Percentiles rank a stretch among this genome's conserved stretches.
phyloP scores from a whole-genome alignment of 2,797 vertebrate species.

The Poecilia gillii region DNA sequence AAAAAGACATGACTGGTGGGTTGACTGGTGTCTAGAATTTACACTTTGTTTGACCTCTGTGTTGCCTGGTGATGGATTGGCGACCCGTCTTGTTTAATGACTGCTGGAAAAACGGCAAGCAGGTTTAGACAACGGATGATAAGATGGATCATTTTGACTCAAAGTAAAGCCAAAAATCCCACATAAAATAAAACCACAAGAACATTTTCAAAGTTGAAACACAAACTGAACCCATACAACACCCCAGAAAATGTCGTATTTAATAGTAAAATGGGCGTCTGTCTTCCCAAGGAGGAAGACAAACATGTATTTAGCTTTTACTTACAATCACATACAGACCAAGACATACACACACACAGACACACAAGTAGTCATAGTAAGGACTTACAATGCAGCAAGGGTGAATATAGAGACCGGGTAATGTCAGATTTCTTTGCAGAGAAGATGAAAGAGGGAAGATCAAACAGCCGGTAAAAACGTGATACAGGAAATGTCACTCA shows the following conservation, averaged over 20 bases:
- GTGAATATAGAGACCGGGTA: conserved; percentile 60
- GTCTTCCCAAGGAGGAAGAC: conserved; percentile 48
- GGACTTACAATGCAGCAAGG: conserved; percentile 48
- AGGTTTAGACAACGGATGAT: not conserved
- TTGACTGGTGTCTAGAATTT: not conserved
- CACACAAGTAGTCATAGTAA: conserved; percentile 22
- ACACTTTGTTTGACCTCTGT: not conserved
- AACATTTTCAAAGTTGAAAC: not conserved
- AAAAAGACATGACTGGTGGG: not conserved
- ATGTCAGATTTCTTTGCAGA: conserved; percentile 75
- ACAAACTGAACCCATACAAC: not conserved
- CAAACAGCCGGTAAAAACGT: conserved; percentile 70
- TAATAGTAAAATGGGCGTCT: conserved; percentile 40
- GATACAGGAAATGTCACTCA: conserved; percentile 73
- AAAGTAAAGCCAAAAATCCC: too few relatives aligned
- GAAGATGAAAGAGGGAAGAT: conserved; percentile 78
- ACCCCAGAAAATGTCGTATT: not conserved
- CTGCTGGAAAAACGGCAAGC: not conserved
- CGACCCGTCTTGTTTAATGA: not conserved
- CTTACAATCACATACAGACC: not conserved
- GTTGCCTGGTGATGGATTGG: not conserved
- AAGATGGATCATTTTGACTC: not conserved
- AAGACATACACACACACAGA: conserved; percentile 10
- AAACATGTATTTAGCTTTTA: conserved; percentile 58
- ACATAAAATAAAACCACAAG: not conserved